phyloP scores from a whole-genome alignment of 2,888 invertebrate species.

The Drosophila diplacantha region DNA sequence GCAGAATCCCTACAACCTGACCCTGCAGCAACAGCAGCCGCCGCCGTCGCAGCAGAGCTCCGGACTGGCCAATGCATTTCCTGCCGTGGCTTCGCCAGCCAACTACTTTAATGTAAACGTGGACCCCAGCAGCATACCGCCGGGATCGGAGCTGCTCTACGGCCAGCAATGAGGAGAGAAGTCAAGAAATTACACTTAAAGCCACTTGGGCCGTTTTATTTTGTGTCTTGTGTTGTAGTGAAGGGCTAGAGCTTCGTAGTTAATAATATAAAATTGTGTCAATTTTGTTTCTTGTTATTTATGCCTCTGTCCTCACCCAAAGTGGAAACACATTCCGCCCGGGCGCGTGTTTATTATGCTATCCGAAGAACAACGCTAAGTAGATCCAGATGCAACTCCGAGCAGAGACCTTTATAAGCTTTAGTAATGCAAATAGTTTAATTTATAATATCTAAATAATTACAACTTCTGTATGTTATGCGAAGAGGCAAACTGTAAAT shows the following conservation, averaged over 20 bases:
- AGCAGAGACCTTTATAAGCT: slow-evolving; percentile 53
- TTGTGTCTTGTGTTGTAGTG: slow-evolving; percentile 41
- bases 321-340: slow-evolving; percentile 50
- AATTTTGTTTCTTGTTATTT: slow-evolving; percentile 41
- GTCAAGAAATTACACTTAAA: slow-evolving; percentile 1
- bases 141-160: slow-evolving; percentile 82
- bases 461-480: slow-evolving; percentile 58
- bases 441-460: slow-evolving; percentile 60
- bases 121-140: slow-evolving; percentile 79
- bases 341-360: slow-evolving; percentile 34
- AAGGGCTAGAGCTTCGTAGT: slow-evolving; percentile 29
- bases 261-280: slow-evolving; percentile 38
- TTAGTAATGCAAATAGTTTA: slow-evolving; percentile 62
- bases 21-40: slow-evolving; percentile 75
- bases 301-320: slow-evolving; percentile 14
- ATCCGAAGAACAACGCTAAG: slow-evolving; percentile 21
- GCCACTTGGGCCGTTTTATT: slow-evolving; percentile 24
- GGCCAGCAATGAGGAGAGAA: slow-evolving; percentile 73
- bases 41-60: slow-evolving; percentile 51
- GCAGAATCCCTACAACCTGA: slow-evolving; percentile 77
- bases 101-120: slow-evolving; percentile 82
- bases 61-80: slow-evolving; percentile 58
- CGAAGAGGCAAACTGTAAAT: slow-evolving; percentile 60
- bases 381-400: slow-evolving; percentile 28
- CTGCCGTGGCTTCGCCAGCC: slow-evolving; percentile 78